phyloP scores from a whole-genome alignment of 2,113 vertebrate species.

The Lagopus muta region DNA sequence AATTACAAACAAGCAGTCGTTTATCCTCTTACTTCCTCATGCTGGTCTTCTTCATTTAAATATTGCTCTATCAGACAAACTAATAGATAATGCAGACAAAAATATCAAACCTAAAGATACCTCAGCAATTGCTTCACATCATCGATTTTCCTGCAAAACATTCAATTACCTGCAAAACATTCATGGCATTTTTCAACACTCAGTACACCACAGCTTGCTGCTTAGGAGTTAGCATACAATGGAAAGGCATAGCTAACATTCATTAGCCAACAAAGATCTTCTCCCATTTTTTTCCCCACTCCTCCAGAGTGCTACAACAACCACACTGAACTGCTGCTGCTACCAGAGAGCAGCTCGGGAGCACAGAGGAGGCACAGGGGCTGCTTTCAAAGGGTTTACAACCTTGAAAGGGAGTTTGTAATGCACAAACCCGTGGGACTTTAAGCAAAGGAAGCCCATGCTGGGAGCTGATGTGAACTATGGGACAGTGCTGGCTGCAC shows the following conservation, averaged over 20 bases:
- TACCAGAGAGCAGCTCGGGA: background rate
- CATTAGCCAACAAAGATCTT: constrained; percentile 9
- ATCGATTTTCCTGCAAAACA: constrained; percentile 47
- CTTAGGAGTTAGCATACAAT: constrained; percentile 14
- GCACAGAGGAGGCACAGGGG: background rate
- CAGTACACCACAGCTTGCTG: constrained; percentile 24
- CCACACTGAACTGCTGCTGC: background rate
- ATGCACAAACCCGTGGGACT: constrained; percentile 29
- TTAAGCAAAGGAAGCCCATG: constrained; percentile 38
- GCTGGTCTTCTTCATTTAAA: constrained; percentile 6
- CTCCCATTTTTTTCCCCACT: background rate
- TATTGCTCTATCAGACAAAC: constrained; percentile 1
- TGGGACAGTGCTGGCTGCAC: background rate
- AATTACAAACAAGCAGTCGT: background rate
- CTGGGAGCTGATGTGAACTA: constrained; percentile 46
- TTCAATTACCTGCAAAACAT: constrained; percentile 38
- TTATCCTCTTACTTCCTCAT: background rate
- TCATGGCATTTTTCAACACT: constrained; percentile 51
- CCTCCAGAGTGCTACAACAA: background rate
- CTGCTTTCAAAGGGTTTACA: background rate
- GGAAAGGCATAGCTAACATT: constrained; percentile 23
- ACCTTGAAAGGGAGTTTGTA: background rate
- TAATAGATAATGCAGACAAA: background rate
- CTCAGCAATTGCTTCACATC: background rate
- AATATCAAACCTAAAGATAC: background rate